A percentile compares a stretch with the other conserved stretches of the same genome.
These are phyloP conservation scores for Oophaga sylvatica DNA, from an alignment of 2,797 vertebrate genomes.

Conservation along the genomic window DNA sequence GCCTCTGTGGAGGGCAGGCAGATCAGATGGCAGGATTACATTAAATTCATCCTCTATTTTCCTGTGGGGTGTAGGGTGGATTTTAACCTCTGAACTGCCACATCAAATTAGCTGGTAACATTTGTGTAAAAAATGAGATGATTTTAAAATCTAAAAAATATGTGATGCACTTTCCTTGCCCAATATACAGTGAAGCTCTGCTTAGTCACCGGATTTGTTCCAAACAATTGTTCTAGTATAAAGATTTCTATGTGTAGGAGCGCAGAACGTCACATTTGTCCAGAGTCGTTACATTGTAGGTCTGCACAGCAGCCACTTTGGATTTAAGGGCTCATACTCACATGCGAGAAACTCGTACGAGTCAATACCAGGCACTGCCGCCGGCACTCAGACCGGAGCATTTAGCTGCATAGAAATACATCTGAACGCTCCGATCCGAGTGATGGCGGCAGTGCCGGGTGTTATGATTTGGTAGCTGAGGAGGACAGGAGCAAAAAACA, in stretches of 20 bases:
- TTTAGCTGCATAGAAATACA: too few relatives aligned
- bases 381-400: too few relatives aligned
- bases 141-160: not conserved
- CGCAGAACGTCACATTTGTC: too few relatives aligned
- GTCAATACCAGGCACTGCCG: too few relatives aligned
- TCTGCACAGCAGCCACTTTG: not conserved
- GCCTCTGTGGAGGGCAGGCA: conserved; percentile 67
- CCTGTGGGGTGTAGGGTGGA: not conserved
- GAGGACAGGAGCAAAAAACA: too few relatives aligned
- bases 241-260: not conserved
- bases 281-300: too few relatives aligned
- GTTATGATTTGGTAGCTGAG: too few relatives aligned
- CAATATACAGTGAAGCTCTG: not conserved
- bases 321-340: not conserved
- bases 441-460: too few relatives aligned
- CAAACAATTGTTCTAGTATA: too few relatives aligned
- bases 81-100: conserved; percentile 58
- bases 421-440: too few relatives aligned
- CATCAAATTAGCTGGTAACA: not conserved
- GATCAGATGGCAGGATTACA: conserved; percentile 72
- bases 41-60: conserved; percentile 67
- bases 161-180: not conserved
- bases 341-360: too few relatives aligned
- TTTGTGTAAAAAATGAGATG: not conserved
- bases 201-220: not conserved